Evolutionary conservation across 2,888 invertebrate genomes (phyloP), one percentile per base, ranked within the genome.

Genomic region (Trissoscelio sp.): DNA sequence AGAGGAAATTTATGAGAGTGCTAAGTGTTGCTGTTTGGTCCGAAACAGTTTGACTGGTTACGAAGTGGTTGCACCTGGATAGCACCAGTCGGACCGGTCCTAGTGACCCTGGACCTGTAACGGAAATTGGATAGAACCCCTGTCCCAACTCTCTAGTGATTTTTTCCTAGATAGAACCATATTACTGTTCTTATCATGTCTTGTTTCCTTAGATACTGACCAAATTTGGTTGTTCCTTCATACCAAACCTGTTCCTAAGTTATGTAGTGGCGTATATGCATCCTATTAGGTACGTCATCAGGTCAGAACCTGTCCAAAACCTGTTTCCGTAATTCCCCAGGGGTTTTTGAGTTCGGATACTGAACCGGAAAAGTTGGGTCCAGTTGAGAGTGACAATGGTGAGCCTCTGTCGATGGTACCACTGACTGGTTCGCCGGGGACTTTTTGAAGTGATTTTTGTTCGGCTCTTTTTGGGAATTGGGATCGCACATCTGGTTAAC

Each of bases 281-380:
- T 69, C 81, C 57, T 66, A 42, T 78, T 81, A 83, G 83, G 86
- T 66, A 86, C 86, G 86, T 84, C 85, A 85, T 82, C 81, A 70
- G 64, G 20, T 11, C 11, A 37, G 11, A 73, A 24, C 55, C 34
- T 37, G 3, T 53, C 28, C 22, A 0, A 16, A 44, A 22, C 58
- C 37, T 6, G 9, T 62, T 34, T n/a, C 39, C 28, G 11, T 14
- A 20, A 18, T 34, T 48, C 11, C 57, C 34, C 18, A 16, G 4
- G 24, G 48, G 6, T 22, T 44, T 37, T 22, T 24, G 16, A 55
- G 11, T 11, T 16, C 16, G 3, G 11, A 3, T n/a, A 9, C 42
- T 6, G 34, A 22, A 22, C 34, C 18, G 9, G 18, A 6, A 28
- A 5, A 18, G 0, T 24, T 39, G 5, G 39, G 5, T 1, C 31